Base-by-base conservation (phyloP, 1,140 invertebrate genomes). In the Rhagoletis zephyria region DNA sequence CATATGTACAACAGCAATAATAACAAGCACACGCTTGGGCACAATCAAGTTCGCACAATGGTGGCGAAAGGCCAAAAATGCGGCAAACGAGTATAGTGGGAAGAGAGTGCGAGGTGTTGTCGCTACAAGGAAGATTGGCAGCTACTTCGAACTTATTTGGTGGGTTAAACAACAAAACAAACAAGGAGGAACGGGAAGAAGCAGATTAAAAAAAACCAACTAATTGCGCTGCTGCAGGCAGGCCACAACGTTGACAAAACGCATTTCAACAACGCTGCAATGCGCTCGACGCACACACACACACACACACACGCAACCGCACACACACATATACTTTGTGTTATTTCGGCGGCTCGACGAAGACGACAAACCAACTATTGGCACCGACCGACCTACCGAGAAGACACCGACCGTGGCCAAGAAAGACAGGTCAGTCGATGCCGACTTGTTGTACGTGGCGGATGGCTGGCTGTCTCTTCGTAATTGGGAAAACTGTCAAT, bases 391-490 rank as follows among this genome's bases (percentile, higher is more conserved):
- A 30, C 30, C 30, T 30, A 30, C 30, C 30, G 30, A 81, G n/a
- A 42, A 81, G 74, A 48, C 74, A 81, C 10, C 74, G 48, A 56
- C 74, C 74, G 74, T 81, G 74, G 74, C 74, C 74, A 81, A 81
- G 74, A 81, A 81, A 81, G 74, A 19, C 48, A 30, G 51, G 74
- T 81, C 74, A 81, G 74, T 81, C 74, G 74, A 81, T 81, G 74
- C 74, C 74, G 74, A 81, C 74, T 81, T 81, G 74, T 81, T 81
- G 74, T 81, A n/a, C 74, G 74, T 81, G 48, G n/a, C 48, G 74
- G 74, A 81, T 81, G 74, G 48, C 48, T 19, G 40, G 19, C 3
- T 81, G 74, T n/a, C 48, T 14, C 67, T 81, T 45, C 10, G 19
- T n/a, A 56, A 56, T 56, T 12, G 5, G 45, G 16, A 56, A 10